These are phyloP conservation scores for Valencia hispanica DNA, from an alignment of 2,797 vertebrate genomes.

Conservation along the genomic window DNA sequence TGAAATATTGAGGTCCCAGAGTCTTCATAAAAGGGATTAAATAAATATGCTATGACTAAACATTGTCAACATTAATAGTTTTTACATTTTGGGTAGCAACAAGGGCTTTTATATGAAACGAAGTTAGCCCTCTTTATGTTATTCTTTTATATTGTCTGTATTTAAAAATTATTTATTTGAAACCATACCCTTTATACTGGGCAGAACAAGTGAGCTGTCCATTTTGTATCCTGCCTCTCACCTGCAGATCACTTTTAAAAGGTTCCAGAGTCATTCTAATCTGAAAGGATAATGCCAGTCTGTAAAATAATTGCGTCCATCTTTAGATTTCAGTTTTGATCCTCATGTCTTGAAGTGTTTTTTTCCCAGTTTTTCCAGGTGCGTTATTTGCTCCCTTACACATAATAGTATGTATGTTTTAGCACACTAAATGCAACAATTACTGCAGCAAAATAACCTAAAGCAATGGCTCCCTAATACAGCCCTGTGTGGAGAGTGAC, in stretches of 20 bases:
- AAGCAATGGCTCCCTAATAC: slow-evolving; percentile 27
- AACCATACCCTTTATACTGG: background rate
- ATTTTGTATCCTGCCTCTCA: background rate
- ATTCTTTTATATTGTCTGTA: background rate
- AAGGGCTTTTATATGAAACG: background rate
- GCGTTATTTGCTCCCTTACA: slow-evolving; percentile 20
- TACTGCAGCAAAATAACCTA: slow-evolving; percentile 6
- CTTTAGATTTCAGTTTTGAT: background rate
- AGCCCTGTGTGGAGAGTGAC: slow-evolving; percentile 30
- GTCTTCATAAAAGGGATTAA: background rate
- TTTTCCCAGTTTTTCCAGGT: slow-evolving; percentile 6
- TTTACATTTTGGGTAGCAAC: background rate
- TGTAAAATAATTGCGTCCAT: background rate
- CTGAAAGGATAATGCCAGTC: background rate
- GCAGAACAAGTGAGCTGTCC: background rate
- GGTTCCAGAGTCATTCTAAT: background rate
- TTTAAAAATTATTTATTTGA: background rate
- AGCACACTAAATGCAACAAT: slow-evolving; percentile 2
- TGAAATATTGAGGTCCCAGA: background rate
- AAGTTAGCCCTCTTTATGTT: background rate
- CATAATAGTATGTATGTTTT: background rate
- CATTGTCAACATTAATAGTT: background rate
- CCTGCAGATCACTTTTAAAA: background rate
- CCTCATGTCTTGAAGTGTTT: background rate
- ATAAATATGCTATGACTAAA: background rate